These are phyloP conservation scores for Drosophila mulleri DNA, from an alignment of 2,888 invertebrate species.

Conservation along the genomic window DNA sequence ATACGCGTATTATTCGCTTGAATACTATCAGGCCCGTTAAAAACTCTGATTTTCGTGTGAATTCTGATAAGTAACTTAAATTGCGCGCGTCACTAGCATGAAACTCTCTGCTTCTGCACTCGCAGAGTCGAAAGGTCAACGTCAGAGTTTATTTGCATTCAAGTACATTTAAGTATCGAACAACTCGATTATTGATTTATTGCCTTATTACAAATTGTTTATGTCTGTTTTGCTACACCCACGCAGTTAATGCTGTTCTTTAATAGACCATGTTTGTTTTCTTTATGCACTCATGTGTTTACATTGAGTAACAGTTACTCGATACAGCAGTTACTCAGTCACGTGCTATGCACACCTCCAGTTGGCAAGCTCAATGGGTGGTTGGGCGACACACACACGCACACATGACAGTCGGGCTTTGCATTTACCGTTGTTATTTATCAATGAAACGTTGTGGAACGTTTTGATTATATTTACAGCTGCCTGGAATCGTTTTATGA, in stretches of 20 bases:
- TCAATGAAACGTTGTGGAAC: constrained; percentile 63
- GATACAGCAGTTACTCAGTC: not conserved
- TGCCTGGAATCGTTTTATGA: constrained; percentile 28
- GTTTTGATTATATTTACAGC: constrained; percentile 44
- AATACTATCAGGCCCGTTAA: constrained; percentile 42
- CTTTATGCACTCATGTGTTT: not conserved
- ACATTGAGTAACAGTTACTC: constrained; percentile 1
- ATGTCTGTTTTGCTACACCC: not conserved
- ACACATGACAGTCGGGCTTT: not conserved
- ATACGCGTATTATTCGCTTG: constrained; percentile 11
- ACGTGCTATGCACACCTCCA: constrained; percentile 30
- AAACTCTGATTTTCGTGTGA: constrained; percentile 27
- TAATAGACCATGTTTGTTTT: not conserved
- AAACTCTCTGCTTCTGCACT: not conserved
- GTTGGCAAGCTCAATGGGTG: not conserved
- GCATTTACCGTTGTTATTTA: constrained; percentile 66
- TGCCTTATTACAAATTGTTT: not conserved
- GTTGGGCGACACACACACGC: not conserved
- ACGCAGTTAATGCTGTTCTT: not conserved
- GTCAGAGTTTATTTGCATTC: not conserved
- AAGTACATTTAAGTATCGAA: not conserved
- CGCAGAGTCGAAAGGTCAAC: not conserved
- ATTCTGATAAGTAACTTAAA: constrained; percentile 27
- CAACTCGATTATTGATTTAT: not conserved
- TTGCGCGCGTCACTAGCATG: not conserved